Evolutionary conservation across 2,113 vertebrate genomes (phyloP), one percentile per base, ranked within the genome.

Genomic region (Garra rufa): DNA sequence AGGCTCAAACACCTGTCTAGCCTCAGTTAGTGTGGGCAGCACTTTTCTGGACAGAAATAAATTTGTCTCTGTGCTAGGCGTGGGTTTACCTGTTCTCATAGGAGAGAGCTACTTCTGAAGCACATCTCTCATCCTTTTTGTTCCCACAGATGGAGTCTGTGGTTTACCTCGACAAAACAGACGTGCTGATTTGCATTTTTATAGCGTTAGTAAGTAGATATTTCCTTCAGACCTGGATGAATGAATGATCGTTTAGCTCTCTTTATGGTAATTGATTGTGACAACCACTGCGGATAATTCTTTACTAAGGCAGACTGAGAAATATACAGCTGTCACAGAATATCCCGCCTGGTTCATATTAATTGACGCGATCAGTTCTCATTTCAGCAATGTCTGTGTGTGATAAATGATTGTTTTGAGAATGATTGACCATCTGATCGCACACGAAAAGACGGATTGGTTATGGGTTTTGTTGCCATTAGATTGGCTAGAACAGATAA

Each of bases 11-110:
- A 74, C 48, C 81, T 67, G 86, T 78, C 69, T 84, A 71, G 81
- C 43, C 26, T 43, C 34, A 82, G 79, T 80, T 65, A 41, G 48
- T 57, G 52, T 78, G 26, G 38, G 55, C 74, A 61, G 81, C 57
- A 79, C 75, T 80, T 80, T 73, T 73, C 43, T 80, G 61, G 76
- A 75, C 43, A 46, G 2, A 81, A 76, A 57, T 43, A 44, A 46
- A 83, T 80, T 55, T 50, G 65, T 80, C 73, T 76, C 28, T 26
- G n/a, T 28, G 48, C 9, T 52, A 24, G 24, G 46, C 48, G 67
- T 81, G 43, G 82, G 65, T 34, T 81, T 17, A 87, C 77, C 82
- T 87, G 82, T 71, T 80, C 71, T 76, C 24, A 59, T 69, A 48
- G 76, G 46, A 28, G 61, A 69, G 41, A 30, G 26, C 41, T 14